Evolutionary conservation across 2,888 invertebrate species (phyloP).

Genomic region (Cephus pygmeus): DNA sequence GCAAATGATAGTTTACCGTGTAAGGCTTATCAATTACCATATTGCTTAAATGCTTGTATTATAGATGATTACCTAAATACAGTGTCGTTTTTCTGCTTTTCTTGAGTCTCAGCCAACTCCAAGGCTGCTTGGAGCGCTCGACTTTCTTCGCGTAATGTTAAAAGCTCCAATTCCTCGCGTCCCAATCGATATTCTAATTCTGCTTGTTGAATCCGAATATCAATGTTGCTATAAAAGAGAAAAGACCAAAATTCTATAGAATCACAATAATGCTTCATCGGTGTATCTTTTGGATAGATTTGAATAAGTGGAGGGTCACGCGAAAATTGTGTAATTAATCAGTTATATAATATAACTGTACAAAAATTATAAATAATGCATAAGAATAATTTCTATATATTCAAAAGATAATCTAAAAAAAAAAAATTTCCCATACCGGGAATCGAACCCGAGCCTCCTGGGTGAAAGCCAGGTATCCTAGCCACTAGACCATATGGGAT

Average conservation of each 20-base stretch:
- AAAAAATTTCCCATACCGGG: slow-evolving; percentile 35
- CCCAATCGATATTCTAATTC: slow-evolving; percentile 90
- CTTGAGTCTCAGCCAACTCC: slow-evolving; percentile 70
- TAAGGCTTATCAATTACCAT: not conserved
- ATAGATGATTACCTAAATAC: slow-evolving; percentile 69
- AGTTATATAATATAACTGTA: not conserved
- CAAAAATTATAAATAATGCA: not conserved
- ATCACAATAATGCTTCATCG: not conserved
- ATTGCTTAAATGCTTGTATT: not conserved
- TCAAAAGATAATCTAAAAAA: slow-evolving; percentile 11
- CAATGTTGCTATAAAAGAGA: slow-evolving; percentile 78
- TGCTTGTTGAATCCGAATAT: slow-evolving; percentile 89
- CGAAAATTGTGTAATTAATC: not conserved
- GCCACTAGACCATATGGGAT: slow-evolving; percentile 35
- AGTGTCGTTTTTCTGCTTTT: slow-evolving; percentile 68
- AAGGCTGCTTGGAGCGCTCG: slow-evolving; percentile 82
- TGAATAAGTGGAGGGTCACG: not conserved
- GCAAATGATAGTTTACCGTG: not conserved
- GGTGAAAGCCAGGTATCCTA: slow-evolving; percentile 39
- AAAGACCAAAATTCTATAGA: slow-evolving; percentile 3
- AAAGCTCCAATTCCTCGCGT: slow-evolving; percentile 86
- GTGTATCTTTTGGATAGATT: not conserved
- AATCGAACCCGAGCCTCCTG: slow-evolving; percentile 39
- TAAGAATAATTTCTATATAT: not conserved
- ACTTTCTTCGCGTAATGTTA: slow-evolving; percentile 86